Base-by-base conservation (phyloP, 2,113 vertebrate species). In the Nesoenas mayeri region DNA sequence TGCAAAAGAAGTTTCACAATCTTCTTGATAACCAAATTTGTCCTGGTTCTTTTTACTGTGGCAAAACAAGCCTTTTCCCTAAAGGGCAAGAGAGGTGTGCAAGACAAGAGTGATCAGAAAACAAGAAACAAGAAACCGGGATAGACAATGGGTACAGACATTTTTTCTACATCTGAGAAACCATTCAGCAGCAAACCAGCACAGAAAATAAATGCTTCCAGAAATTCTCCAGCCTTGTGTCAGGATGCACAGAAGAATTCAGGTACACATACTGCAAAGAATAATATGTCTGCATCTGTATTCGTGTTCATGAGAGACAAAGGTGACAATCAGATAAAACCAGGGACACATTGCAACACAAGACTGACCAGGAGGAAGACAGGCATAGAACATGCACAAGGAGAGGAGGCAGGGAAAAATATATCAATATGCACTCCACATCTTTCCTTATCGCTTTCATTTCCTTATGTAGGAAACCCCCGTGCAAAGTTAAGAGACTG, bases 1-100 rank as follows among this genome's bases (percentile, higher is more conserved):
- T 88, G 89, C 83, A 85, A 90, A 92, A 88, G 69, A 57, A 69
- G 58, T 95, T 94, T 90, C 89, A 73, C 83, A 90, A 92, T 29
- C 79, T 58, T 58, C 82, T 54, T 48, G 74, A 80, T 77, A 85
- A 60, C n/a, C 83, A 72, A 60, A 92, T 9, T 83, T 66, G 78
- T 73, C 83, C 86, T 3, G 11, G 38, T 88, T 80, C 77, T 77
- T 64, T 53, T 69, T 65, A 78, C 42, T 84, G 89, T 79, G 29
- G 67, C 72, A 94, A 81, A 73, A 56, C 17, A 10, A 85, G 56
- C 18, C 36, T 78, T 77, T 64, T 72, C 70, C 44, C 44, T 65
- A 36, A 38, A 88, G 74, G 50, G 16, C 32, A 14, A 78, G 86
- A 31, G 54, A 84, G 40, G 57, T 10, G 56, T 11, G 58, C 65